Base-by-base conservation (phyloP, 2,113 vertebrate genomes). In the Athene noctua region DNA sequence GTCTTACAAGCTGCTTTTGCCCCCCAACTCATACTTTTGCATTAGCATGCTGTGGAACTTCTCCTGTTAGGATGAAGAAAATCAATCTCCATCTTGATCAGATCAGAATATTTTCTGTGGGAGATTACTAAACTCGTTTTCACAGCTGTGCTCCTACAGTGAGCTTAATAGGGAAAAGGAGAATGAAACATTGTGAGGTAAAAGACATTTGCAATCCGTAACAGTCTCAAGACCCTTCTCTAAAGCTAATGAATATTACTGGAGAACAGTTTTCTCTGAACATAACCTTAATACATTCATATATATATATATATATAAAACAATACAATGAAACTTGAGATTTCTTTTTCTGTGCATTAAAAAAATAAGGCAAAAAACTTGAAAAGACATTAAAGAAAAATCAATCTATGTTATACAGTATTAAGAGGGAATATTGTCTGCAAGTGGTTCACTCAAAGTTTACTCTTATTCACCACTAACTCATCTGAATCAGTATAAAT, bases 1-100 rank as follows among this genome's bases (percentile, higher is more conserved):
- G n/a, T 47, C 82, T 93, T 84, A 86, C 80, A 91, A 94, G 49
- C 44, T 83, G 44, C 26, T 91, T 86, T 88, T 92, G n/a, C 38
- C 26, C 78, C 18, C 34, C 25, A 22, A 16, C 26, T 85, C 38
- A 38, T 68, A 79, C 36, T 90, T 90, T 30, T 51, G 27, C 51
- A 77, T 63, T 42, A 70, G 23, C 62, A 49, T 42, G 80, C 82
- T 89, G 46, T 57, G 58, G 61, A 82, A 81, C 21, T n/a, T 61
- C 17, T 89, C 36, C 46, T 34, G 54, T 46, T 63, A 83, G 32
- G 34, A 92, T 15, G 10, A 94, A 95, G 23, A 92, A 92, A 91
- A 94, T 86, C 73, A 46, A 65, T 68, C 73, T 68, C 38, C 22
- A 65, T 77, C 70, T 96, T 66, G 59, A 86, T 94, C 68, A 86